These are phyloP conservation scores for Menidia beryllina DNA, from an alignment of 2,113 vertebrate genomes.

Conservation along the genomic window DNA sequence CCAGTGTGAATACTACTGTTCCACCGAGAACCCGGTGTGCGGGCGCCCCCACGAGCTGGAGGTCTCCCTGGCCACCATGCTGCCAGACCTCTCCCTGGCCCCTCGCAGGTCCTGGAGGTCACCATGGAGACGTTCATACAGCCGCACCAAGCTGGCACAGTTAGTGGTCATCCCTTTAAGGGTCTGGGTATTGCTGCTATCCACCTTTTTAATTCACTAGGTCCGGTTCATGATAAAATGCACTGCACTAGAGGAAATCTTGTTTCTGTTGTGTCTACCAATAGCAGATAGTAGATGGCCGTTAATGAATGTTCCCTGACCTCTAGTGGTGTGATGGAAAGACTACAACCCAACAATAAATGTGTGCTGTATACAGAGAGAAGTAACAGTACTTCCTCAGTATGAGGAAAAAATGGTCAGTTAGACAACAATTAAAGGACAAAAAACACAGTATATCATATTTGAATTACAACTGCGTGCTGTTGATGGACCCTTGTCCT, in stretches of 20 bases:
- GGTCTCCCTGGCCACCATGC: slow-evolving; percentile 92
- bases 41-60: slow-evolving; percentile 91
- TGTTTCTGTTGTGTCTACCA: neutral
- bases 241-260: neutral
- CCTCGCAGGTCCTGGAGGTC: slow-evolving; percentile 97
- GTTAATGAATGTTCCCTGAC: neutral
- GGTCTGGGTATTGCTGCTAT: neutral
- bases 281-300: too few relatives aligned
- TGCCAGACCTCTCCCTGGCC: slow-evolving; percentile 90
- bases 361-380: neutral
- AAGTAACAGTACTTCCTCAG: too few relatives aligned
- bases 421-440: too few relatives aligned
- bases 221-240: too few relatives aligned
- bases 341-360: neutral
- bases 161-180: slow-evolving; percentile 31
- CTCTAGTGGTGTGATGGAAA: slow-evolving; percentile 20
- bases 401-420: too few relatives aligned
- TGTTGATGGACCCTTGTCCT: too few relatives aligned
- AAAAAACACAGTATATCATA: too few relatives aligned
- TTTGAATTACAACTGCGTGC: too few relatives aligned
- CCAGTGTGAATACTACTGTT: slow-evolving; percentile 97
- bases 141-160: slow-evolving; percentile 71
- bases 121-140: slow-evolving; percentile 95
- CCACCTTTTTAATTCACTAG: too few relatives aligned
- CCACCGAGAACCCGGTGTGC: slow-evolving; percentile 92